Percentiles rank a stretch among this genome's conserved stretches.
Conservation (phyloP, 2,888 invertebrate genomes). For the Meiosimyza platycephala region DNA sequence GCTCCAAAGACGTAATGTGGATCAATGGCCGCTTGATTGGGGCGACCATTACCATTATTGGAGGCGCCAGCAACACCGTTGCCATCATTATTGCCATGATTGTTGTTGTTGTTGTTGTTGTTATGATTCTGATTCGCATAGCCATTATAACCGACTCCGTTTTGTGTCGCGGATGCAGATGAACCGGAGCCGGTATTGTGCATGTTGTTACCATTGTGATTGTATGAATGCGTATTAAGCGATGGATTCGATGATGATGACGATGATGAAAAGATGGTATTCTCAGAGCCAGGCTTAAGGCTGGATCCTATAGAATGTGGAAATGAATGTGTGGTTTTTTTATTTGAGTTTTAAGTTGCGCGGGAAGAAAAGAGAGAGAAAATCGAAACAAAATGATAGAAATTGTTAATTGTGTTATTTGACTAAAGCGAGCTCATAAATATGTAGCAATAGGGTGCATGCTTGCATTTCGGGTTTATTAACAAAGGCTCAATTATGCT, state of each 20-base stretch:
- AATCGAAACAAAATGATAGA: constrained; percentile 25
- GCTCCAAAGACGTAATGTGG: constrained; percentile 66
- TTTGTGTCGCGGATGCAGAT: constrained; percentile 34
- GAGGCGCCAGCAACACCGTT: constrained; percentile 43
- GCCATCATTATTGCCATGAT: constrained; percentile 39
- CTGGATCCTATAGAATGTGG: constrained; percentile 61
- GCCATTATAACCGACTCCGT: constrained; percentile 38
- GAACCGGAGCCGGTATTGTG: constrained; percentile 42
- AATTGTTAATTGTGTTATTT: constrained; percentile 1
- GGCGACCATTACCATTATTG: constrained; percentile 48
- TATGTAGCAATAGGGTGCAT: too few species aligned
- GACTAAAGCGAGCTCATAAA: too few species aligned
- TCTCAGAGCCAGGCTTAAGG: constrained; percentile 65
- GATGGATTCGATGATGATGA: constrained; percentile 63
- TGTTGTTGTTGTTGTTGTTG: too few species aligned
- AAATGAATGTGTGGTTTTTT: constrained; percentile 18
- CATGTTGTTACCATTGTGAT: constrained; percentile 47
- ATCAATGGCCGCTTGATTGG: constrained; percentile 67
- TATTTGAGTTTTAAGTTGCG: background rate
- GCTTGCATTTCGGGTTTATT: too few species aligned
- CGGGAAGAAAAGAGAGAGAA: constrained; percentile 7
- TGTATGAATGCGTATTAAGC: constrained; percentile 61
- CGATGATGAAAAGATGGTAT: constrained; percentile 57
- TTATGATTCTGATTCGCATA: constrained; percentile 27
- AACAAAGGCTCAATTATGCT: too few species aligned